Evolutionary conservation across 2,113 vertebrate species (phyloP).

Genomic region (Salvelinus alpinus): DNA sequence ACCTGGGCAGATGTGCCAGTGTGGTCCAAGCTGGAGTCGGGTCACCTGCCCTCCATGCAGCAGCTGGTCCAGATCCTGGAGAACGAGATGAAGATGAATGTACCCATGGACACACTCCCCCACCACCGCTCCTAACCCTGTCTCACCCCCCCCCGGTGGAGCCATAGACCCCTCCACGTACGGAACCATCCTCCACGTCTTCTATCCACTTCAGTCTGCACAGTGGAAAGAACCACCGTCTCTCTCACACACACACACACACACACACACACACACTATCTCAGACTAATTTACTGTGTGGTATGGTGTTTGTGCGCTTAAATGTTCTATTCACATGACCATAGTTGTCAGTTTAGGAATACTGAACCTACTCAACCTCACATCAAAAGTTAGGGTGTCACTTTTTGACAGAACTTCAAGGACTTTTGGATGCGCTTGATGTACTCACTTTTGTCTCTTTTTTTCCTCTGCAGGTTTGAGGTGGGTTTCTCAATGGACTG

Average conservation of each 20-base stretch:
- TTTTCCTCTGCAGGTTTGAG: slow-evolving; percentile 72
- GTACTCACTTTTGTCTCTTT: not conserved
- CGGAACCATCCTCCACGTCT: slow-evolving; percentile 7
- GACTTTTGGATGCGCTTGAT: not conserved
- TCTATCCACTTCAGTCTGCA: too few relatives aligned
- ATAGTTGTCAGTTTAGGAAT: too few relatives aligned
- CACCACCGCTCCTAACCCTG: slow-evolving; percentile 90
- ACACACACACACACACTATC: too few relatives aligned
- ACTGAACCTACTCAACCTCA: too few relatives aligned
- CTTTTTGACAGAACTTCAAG: too few relatives aligned
- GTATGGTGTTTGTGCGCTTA: too few relatives aligned
- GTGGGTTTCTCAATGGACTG: slow-evolving; percentile 79
- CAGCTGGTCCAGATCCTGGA: slow-evolving; percentile 98
- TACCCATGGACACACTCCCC: slow-evolving; percentile 92
- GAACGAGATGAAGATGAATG: slow-evolving; percentile 98
- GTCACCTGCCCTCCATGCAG: slow-evolving; percentile 98
- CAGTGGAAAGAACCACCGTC: too few relatives aligned
- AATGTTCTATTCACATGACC: too few relatives aligned
- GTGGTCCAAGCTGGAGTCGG: slow-evolving; percentile 97
- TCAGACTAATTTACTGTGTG: too few relatives aligned
- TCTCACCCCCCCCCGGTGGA: slow-evolving; percentile 58
- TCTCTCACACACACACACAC: too few relatives aligned
- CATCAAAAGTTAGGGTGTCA: too few relatives aligned
- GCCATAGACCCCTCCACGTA: slow-evolving; percentile 77
- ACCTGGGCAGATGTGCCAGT: slow-evolving; percentile 88